Base-by-base conservation (phyloP, 1,140 invertebrate genomes). In the Nautilus pompilius region DNA sequence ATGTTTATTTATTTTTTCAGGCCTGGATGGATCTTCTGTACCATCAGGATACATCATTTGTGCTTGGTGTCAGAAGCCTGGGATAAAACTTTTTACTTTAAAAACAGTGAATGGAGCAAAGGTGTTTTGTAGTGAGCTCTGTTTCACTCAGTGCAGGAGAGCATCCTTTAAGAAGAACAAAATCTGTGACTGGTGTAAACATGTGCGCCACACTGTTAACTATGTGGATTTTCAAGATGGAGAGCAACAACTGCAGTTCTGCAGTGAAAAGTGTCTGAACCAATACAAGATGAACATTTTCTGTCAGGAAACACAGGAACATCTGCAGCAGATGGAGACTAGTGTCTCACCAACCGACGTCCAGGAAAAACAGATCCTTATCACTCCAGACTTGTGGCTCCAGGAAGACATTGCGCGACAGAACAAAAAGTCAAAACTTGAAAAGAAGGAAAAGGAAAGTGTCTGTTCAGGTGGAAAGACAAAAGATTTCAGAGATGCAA, bases 251-350 rank as follows among this genome's bases (percentile, higher is more conserved):
- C 74, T 86, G n/a, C 85, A 86, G 69, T 86, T 86, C 68, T 87
- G 87, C 76, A 85, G 92, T 60, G 91, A 94, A 79, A 95, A 95
- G 85, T 96, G 93, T 77, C 85, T 95, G 49, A 95, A 95, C 78
- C 93, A 95, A 80, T 96, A 95, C 84, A 95, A 96, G 84, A 95
- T 96, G 92, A 92, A 94, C 76, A 93, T 95, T 66, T 96, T 95
- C 80, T 95, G 93, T 82, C 88, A 90, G 29, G 93, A 95, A 81
- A 93, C 93, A 3, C 89, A 93, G 80, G 91, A 92, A 2, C 92
- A 94, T 79, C 86, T 94, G 45, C 90, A 93, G 76, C 87, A 82
- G 48, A 72, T 84, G 48, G 62, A 72, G 41, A 83, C 84, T 28
- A 84, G 80, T 57, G 80, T 83, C 75, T 65, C 62, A 3, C 46